Evolutionary conservation across 2,113 vertebrate species (phyloP).

Genomic region (Collichthys lucidus): DNA sequence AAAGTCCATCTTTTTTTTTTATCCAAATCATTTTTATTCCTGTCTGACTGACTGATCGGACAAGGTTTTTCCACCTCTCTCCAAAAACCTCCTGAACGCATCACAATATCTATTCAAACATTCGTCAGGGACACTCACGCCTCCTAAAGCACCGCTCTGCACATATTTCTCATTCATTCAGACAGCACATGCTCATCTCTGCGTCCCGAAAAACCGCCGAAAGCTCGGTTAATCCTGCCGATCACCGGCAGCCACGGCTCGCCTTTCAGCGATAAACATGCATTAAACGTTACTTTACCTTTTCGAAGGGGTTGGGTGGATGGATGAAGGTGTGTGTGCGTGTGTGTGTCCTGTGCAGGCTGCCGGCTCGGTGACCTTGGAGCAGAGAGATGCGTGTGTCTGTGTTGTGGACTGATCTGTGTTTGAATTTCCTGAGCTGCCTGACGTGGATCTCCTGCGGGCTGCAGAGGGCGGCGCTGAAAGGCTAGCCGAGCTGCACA

Average conservation of each 20-base stretch:
- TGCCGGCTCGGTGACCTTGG: constrained; percentile 76
- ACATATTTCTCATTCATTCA: constrained; percentile 1
- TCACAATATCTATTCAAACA: constrained; percentile 21
- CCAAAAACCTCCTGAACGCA: constrained; percentile 50
- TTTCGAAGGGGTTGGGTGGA: not conserved
- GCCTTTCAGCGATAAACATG: not conserved
- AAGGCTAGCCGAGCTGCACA: not conserved
- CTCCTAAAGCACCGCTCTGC: not conserved
- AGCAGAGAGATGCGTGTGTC: constrained; percentile 61
- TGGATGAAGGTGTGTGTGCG: constrained; percentile 7
- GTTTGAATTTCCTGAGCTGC: constrained; percentile 73
- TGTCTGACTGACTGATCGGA: too few relatives aligned
- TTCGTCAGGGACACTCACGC: not conserved
- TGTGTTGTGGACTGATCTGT: not conserved
- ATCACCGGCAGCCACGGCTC: not conserved
- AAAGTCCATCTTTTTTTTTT: not conserved
- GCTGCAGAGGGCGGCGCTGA: constrained; percentile 71
- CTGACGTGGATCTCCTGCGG: constrained; percentile 49
- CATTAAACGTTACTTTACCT: constrained; percentile 69
- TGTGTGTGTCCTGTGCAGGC: constrained; percentile 28
- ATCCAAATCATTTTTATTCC: not conserved
- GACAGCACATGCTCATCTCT: constrained; percentile 11
- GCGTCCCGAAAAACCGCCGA: not conserved
- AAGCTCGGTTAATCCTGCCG: constrained; percentile 22
- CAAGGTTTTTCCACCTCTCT: not conserved